Evolutionary conservation across 2,113 vertebrate genomes (phyloP), one percentile per base, ranked within the genome.

Genomic region (Pterophyllum scalare): DNA sequence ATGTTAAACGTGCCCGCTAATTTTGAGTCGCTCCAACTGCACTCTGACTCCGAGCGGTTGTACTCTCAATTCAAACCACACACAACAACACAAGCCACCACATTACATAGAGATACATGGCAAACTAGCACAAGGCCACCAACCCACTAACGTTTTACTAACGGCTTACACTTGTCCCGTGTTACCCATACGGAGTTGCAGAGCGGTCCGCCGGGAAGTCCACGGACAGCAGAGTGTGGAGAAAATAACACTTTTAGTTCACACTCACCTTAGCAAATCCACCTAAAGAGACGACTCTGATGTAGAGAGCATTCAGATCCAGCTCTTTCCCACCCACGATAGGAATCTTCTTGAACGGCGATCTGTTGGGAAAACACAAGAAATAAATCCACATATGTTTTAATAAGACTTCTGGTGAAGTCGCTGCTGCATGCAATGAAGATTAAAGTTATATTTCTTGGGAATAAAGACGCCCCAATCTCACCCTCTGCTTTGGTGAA

Each of bases 401-500:
- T 75, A 85, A 82, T 77, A 72, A 90, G 87, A 86, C 60, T 81
- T 83, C 46, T 1, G 76, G 77, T 15, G 31, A 22, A 65, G 75
- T 88, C 62, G 5, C 83, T 59, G 76, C 58, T 13, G 19, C 57
- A 67, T 84, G 88, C 91, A 85, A 89, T 87, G 22, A 2, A 20
- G 14, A 83, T 92, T 91, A 90, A 95, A 95, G 93, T 96, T 96
- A 87, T 75, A 96, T 96, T 96, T 96, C 89, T 91, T 80, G 62
- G 80, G 35, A 91, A 94, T 93, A 95, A 96, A 96, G 93, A 91
- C 94, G 92, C 93, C 95, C 95, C 91, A 94, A 96, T 92, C 97
- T 98, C 96, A 99, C 98, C 98, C 98, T 97, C 98, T 96, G 97
- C 98, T 98, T 96, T 98, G 98, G 97, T 99, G 98, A 96, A 99